Base-by-base conservation (phyloP, 2,797 vertebrate species). In the Catamblyrhynchus diadema region DNA sequence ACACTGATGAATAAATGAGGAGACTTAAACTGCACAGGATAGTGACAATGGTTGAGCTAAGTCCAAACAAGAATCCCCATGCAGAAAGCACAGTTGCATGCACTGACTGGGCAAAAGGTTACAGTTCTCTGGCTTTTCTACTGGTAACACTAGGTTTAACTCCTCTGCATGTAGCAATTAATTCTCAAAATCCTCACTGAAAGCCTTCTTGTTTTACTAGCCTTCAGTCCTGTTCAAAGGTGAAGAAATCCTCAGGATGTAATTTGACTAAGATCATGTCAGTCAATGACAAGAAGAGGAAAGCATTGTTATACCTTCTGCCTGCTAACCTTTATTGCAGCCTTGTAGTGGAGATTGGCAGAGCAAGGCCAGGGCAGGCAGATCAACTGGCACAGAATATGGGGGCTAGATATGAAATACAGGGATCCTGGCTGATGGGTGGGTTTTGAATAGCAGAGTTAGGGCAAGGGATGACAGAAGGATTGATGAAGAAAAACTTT, bases 1-100 rank as follows among this genome's bases (percentile, higher is more conserved):
- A 73, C 51, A 30, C 6, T 77, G 79, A 88, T 90, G 64, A 91
- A 88, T 94, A 93, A 96, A 70, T 59, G 62, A 95, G 37, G 75
- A 90, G 64, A 47, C 32, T 44, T 23, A 11, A 74, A 50, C 20
- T 75, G 62, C 14, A 14, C 17, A 4, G 15, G n/a, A 86, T 74
- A 84, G 75, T 82, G 60, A 59, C 78, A 74, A 6, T 18, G 51
- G 48, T 2, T 81, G 74, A 75, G 51, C 54, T 66, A n/a, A 87
- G 60, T n/a, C 59, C 39, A 53, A 85, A 45, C 44, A 66, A 79
- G 83, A 74, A 77, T 42, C 25, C 6, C 57, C 24, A 7, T 0
- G 1, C 37, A 69, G 64, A 85, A 59, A 85, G 37, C 59, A 67
- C n/a, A 32, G 19, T 32, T 75, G 41, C 32, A 7, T 8, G 7